Conservation (phyloP, 2,888 invertebrate species). For the Drosophila hamatofila region DNA sequence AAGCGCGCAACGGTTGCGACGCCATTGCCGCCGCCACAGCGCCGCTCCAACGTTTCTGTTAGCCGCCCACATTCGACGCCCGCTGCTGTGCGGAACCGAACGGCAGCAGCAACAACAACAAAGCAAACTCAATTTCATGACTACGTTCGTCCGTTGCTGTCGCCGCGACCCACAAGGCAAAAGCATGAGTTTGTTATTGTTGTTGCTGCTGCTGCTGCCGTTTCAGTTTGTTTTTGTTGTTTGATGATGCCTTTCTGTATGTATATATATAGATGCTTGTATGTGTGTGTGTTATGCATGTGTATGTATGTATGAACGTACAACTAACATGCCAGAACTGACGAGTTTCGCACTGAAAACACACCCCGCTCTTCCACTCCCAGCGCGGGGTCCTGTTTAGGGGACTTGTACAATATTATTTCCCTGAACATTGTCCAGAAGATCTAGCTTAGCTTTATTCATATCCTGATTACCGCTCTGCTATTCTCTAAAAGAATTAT, state of each 20-base stretch:
- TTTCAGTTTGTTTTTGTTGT: constrained; percentile 61
- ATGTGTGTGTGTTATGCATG: constrained; percentile 17
- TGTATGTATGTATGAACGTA: constrained; percentile 17
- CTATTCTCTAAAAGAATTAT: not conserved
- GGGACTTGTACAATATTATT: not conserved
- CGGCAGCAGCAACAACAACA: constrained; percentile 50
- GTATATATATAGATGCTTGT: not conserved
- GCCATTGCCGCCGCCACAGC: constrained; percentile 49
- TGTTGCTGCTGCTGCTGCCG: constrained; percentile 34
- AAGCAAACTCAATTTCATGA: constrained; percentile 62
- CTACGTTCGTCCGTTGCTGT: constrained; percentile 60
- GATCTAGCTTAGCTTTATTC: not conserved
- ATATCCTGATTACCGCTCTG: not conserved
- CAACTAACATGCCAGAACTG: constrained; percentile 45
- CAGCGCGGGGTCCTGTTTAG: constrained; percentile 32
- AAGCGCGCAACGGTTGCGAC: constrained; percentile 64
- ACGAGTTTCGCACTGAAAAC: constrained; percentile 45
- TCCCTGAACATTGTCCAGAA: not conserved
- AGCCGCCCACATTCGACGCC: constrained; percentile 72
- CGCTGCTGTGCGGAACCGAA: constrained; percentile 57
- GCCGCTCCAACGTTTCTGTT: constrained; percentile 65
- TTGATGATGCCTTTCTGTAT: constrained; percentile 25
- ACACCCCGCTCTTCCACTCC: constrained; percentile 18
- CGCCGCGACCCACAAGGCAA: constrained; percentile 60
- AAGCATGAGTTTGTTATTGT: constrained; percentile 55